Base-by-base conservation (phyloP, 1,140 invertebrate genomes). In the Anastrepha ludens region DNA sequence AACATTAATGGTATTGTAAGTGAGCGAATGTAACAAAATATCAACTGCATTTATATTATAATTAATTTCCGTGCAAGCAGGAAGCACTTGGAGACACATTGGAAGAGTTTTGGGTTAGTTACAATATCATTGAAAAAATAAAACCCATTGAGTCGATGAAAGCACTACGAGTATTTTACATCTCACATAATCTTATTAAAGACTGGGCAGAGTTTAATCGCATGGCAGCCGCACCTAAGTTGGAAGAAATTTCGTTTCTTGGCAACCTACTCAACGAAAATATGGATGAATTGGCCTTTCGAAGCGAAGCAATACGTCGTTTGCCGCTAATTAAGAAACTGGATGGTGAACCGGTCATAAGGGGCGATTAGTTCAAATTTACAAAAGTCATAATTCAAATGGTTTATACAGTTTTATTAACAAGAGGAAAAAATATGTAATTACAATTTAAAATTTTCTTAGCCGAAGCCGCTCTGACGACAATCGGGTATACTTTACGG, bases 91-190 rank as follows among this genome's bases (percentile, higher is more conserved):
- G 95, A 1, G 98, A 99, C 29, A 98, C 96, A 0, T 93, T 99
- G 60, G 97, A 98, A 91, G 96, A 99, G 93, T 93, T 99, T 1
- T 99, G 98, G 98, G 97, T 99, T 88, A 99, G 98, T 0, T 99
- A 99, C 91, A 99, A 99, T 93, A 94, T 96, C 20, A 97, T 99
- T 89, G 98, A 99, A 92, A 99, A 98, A 94, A 94, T 98, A 87
- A 99, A 98, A 94, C 97, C 97, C 0, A 95, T 99, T 7, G 96
- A 96, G 58, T 95, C 95, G 3, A 94, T 99, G 90, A 97, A 96
- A 90, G 98, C 96, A 89, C 93, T 99, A 0, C 96, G 95, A 90
- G 96, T 98, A 0, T 93, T 98, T 2, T 97, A 98, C 90, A 96
- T 98, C 94, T 97, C 97, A 20, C 97, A 98, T 90, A 99, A 99